Evolutionary conservation across 2,797 vertebrate genomes (phyloP).

Genomic region (Dryobates pubescens): DNA sequence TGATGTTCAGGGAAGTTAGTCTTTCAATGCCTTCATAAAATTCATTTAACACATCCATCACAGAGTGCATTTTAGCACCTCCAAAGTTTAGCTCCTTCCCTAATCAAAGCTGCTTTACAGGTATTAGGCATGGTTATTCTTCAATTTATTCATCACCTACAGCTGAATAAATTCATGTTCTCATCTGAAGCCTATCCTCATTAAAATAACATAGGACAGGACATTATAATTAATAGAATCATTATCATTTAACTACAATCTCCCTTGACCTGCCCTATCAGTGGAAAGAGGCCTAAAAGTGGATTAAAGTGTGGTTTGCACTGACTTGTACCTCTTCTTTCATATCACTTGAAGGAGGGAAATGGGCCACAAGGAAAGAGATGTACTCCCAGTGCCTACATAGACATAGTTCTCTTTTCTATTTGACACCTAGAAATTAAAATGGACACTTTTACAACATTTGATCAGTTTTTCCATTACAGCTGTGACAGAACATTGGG

Average conservation of each 20-base stretch:
- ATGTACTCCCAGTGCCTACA: neutral
- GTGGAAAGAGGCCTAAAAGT: neutral
- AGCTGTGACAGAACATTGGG: constrained; percentile 1
- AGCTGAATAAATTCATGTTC: neutral
- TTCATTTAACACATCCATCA: neutral
- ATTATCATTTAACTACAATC: neutral
- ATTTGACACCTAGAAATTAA: neutral
- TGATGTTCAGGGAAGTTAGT: neutral
- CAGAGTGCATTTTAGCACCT: neutral
- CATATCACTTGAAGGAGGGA: neutral
- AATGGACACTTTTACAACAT: neutral
- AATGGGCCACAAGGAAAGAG: neutral
- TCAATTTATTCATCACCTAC: neutral
- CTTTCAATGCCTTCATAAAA: neutral
- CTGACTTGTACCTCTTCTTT: neutral
- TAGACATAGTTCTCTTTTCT: neutral
- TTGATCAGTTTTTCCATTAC: neutral
- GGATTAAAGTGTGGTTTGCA: neutral
- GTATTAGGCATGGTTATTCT: neutral
- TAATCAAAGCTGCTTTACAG: neutral
- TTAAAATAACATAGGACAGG: neutral
- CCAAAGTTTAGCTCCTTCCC: neutral
- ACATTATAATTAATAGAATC: neutral
- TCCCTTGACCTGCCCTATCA: neutral
- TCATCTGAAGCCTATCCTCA: neutral